phyloP scores from a whole-genome alignment of 2,888 invertebrate species.

The Acleris literana region DNA sequence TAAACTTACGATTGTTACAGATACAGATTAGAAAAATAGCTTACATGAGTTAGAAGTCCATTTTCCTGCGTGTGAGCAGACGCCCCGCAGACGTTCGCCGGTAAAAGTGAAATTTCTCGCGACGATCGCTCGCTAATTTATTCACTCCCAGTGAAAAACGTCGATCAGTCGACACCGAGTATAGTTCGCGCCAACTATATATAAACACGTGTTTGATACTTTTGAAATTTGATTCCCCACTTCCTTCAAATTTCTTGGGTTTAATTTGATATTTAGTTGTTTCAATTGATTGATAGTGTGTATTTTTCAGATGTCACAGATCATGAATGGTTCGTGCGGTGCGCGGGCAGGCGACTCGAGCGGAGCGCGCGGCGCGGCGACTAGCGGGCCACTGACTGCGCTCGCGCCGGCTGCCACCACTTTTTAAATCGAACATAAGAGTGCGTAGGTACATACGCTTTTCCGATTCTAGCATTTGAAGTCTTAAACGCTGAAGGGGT shows the following conservation, averaged over 20 bases:
- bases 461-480: slow-evolving; percentile 53
- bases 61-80: slow-evolving; percentile 55
- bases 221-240: slow-evolving; percentile 52
- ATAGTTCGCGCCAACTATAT: slow-evolving; percentile 71
- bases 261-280: slow-evolving; percentile 33
- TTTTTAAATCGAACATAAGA: slow-evolving; percentile 65
- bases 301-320: slow-evolving; percentile 33
- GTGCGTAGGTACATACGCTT: slow-evolving; percentile 61
- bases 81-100: slow-evolving; percentile 64
- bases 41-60: slow-evolving; percentile 67
- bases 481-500: slow-evolving; percentile 11
- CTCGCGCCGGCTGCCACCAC: slow-evolving; percentile 53
- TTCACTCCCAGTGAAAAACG: slow-evolving; percentile 77
- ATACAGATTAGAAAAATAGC: slow-evolving; percentile 45
- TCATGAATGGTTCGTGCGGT: slow-evolving; percentile 61
- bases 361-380: slow-evolving; percentile 75
- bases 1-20: background rate
- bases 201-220: slow-evolving; percentile 73
- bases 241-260: slow-evolving; percentile 33
- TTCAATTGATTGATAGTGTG: slow-evolving; percentile 14
- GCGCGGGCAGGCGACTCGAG: slow-evolving; percentile 61
- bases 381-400: slow-evolving; percentile 77
- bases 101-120: slow-evolving; percentile 78
- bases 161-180: slow-evolving; percentile 64
- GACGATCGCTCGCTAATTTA: slow-evolving; percentile 66